Conservation (phyloP, 2,888 invertebrate species). For the Sicus ferrugineus region DNA sequence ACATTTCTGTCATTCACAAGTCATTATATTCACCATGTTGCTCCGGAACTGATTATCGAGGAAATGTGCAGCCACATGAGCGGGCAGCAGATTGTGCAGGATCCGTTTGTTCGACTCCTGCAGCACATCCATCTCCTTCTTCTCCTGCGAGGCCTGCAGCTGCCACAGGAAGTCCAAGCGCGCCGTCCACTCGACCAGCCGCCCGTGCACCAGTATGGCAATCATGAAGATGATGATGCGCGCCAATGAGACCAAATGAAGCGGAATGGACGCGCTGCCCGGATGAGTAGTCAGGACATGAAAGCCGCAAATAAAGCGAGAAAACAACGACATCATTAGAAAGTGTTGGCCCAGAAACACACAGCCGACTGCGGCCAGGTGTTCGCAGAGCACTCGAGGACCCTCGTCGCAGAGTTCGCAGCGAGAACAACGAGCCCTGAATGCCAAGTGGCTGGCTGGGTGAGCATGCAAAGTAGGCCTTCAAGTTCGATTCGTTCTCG, state of each 20-base stretch:
- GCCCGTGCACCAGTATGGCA: constrained; percentile 83
- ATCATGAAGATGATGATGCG: constrained; percentile 84
- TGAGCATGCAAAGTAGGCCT: not conserved
- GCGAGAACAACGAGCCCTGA: too few species aligned
- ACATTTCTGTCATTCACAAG: not conserved
- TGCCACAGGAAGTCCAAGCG: constrained; percentile 84
- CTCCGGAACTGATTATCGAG: constrained; percentile 87
- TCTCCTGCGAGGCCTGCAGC: constrained; percentile 87
- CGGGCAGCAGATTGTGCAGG: constrained; percentile 87
- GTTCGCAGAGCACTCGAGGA: not conserved
- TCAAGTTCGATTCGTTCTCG: not conserved
- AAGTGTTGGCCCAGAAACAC: constrained; percentile 21
- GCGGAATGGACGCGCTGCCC: constrained; percentile 74
- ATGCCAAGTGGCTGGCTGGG: not conserved
- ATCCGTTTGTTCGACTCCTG: constrained; percentile 90
- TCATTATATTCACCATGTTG: constrained; percentile 74
- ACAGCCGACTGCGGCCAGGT: not conserved
- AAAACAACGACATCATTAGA: constrained; percentile 31
- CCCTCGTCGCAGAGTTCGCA: not conserved
- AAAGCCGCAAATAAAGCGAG: not conserved
- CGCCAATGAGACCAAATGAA: constrained; percentile 79
- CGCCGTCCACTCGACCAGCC: constrained; percentile 89
- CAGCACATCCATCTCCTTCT: constrained; percentile 90
- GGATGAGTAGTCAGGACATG: constrained; percentile 16
- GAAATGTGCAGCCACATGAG: constrained; percentile 92